These are phyloP conservation scores for Ellobium chinense DNA, from an alignment of 2,888 invertebrate species.

Conservation along the genomic window DNA sequence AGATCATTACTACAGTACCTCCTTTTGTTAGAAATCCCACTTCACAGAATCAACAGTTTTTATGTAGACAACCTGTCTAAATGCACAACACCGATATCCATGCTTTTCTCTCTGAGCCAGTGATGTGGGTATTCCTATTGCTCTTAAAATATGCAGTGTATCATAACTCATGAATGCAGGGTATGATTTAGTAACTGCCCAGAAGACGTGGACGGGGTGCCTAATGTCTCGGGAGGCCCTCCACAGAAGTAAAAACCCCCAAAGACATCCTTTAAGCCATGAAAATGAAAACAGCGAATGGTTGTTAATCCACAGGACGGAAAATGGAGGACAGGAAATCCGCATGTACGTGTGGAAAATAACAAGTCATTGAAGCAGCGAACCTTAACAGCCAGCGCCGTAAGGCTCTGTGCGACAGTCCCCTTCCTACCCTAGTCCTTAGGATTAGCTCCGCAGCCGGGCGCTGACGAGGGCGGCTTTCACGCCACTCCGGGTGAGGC, in stretches of 20 bases:
- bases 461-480: background rate
- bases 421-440: background rate
- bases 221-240: too few relatives aligned
- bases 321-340: background rate
- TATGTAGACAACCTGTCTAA: too few relatives aligned
- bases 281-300: background rate
- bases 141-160: too few relatives aligned
- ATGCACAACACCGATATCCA: too few relatives aligned
- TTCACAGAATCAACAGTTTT: too few relatives aligned
- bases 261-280: background rate
- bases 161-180: too few relatives aligned
- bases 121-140: too few relatives aligned
- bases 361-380: background rate
- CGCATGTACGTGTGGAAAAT: background rate
- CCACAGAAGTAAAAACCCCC: background rate
- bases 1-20: too few relatives aligned
- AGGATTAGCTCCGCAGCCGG: background rate
- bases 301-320: background rate
- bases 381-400: background rate
- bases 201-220: too few relatives aligned
- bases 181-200: too few relatives aligned
- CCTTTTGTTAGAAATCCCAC: too few relatives aligned
- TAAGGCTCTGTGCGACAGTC: background rate
- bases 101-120: too few relatives aligned
- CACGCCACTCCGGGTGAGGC: background rate